Conservation (phyloP, 2,113 vertebrate genomes). For the Martes martes region DNA sequence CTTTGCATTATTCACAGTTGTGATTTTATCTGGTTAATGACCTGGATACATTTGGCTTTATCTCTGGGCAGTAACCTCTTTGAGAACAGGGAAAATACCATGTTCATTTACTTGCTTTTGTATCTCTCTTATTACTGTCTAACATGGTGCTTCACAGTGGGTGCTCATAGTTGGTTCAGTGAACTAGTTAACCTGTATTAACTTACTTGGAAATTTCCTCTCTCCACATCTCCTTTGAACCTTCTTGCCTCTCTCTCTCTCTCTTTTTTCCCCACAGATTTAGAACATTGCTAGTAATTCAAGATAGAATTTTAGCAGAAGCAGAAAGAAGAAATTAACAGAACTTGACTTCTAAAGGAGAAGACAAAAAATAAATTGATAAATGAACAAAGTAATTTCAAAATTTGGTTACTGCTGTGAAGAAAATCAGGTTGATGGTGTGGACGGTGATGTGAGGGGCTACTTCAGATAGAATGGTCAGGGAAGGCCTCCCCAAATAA, state of each 20-base stretch:
- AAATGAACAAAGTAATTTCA: background rate
- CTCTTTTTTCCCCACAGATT: background rate
- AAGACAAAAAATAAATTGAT: background rate
- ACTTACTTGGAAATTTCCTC: background rate
- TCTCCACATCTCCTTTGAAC: background rate
- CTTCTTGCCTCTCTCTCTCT: background rate
- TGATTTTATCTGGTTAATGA: background rate
- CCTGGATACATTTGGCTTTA: background rate
- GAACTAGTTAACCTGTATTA: background rate
- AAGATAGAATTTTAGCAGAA: background rate
- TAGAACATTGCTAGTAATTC: background rate
- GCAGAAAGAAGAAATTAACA: background rate
- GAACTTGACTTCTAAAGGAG: background rate
- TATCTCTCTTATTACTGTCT: fast-evolving
- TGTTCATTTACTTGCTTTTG: background rate
- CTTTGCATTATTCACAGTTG: background rate
- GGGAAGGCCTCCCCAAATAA: background rate
- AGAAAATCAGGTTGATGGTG: background rate
- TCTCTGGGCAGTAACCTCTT: background rate
- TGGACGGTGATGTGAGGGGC: background rate
- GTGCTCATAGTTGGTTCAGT: background rate
- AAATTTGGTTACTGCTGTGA: background rate
- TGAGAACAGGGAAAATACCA: background rate
- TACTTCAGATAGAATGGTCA: background rate
- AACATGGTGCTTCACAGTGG: background rate